Evolutionary conservation across 53 echinoderm and acorn worm species (phyloP), one percentile per base, ranked within the genome.

Genomic region (Apostichopus leukothele): DNA sequence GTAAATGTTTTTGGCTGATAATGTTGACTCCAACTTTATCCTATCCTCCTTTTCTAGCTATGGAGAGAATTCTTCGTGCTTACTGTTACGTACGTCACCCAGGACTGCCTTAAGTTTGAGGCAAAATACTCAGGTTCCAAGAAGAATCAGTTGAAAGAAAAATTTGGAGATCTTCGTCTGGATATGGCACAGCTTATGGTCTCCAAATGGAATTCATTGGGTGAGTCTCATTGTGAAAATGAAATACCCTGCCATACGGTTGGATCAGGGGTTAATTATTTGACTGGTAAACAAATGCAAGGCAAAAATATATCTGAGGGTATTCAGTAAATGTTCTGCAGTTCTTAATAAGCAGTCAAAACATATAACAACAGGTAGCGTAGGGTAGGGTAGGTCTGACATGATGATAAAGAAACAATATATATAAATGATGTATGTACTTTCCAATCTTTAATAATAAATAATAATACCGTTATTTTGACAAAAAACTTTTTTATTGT

Each of bases 101-200:
- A 99, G 71, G 96, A 94, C 0, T 90, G 90, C 73, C 92, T 99
- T 7, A 95, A 96, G 75, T 91, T 94, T 54, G 95, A 95, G 54
- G 92, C 90, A 26, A 94, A 86, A 12, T 93, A 96, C 85, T 91
- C 93, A 5, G 67, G 71, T n/a, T 92, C 90, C 53, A 99, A 96
- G 53, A 88, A 87, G 39, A 91, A 91, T 1, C 89, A 93, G 50
- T 86, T 99, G 51, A 90, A 80, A 75, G 89, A 90, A 53, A 89
- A 84, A 55, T 94, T 92, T 88, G 99, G 96, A 13, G 99, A 99
- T 71, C 93, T 96, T 90, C 93, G 99, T 89, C 88, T 96, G 67
- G 96, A 91, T 68, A 99, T 99, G 99, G 93, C 94, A 9, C 92
- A 83, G 51, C 92, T 96, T 74, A 90, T 96, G 51, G 93, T 93